Base-by-base conservation (phyloP, 2,113 vertebrate species). In the Drymodes brunneopygia region DNA sequence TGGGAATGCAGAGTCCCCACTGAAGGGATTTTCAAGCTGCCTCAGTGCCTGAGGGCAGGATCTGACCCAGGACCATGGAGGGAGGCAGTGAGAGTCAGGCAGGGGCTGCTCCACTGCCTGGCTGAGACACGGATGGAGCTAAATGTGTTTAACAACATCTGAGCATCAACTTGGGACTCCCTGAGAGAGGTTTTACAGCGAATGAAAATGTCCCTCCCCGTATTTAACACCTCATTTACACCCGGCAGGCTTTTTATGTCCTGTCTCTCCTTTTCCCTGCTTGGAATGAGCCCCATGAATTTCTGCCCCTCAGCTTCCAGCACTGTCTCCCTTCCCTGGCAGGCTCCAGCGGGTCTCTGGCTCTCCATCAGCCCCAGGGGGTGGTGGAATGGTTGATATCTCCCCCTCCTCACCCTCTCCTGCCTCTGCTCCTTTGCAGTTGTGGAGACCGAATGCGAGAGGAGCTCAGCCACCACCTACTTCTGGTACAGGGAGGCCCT, bases 401-500 rank as follows among this genome's bases (percentile, higher is more conserved):
- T 23, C 29, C 73, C 7, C 69, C 61, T 15, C 38, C 54, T 77
- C 69, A 61, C 0, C 0, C 22, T 69, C 21, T 89, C 50, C 35
- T 80, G 31, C 23, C 64, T 45, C 77, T 84, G 60, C 29, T 92
- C 2, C 29, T 1, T 96, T 97, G 62, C 92, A 99, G 99, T 99
- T 85, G 98, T 99, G 94, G 99, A 98, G 96, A 94, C 99, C 0
- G 99, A 99, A 96, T 99, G 99, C 11, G 99, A 99, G 73, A 99
- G 98, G 97, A 99, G 99, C 96, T 99, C 99, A 0, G 99, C 99
- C 83, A 99, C 99, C 45, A 99, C 99, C 42, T 99, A 99, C 96
- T 99, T 99, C 98, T 99, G 99, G 99, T 99, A 99, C 96, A 98
- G 99, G 10, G 98, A 99, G 97, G 97, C 99, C 50, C 91, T 99